Evolutionary conservation across 2,113 vertebrate genomes (phyloP).

Genomic region (Ptilorrhoa leucosticta): DNA sequence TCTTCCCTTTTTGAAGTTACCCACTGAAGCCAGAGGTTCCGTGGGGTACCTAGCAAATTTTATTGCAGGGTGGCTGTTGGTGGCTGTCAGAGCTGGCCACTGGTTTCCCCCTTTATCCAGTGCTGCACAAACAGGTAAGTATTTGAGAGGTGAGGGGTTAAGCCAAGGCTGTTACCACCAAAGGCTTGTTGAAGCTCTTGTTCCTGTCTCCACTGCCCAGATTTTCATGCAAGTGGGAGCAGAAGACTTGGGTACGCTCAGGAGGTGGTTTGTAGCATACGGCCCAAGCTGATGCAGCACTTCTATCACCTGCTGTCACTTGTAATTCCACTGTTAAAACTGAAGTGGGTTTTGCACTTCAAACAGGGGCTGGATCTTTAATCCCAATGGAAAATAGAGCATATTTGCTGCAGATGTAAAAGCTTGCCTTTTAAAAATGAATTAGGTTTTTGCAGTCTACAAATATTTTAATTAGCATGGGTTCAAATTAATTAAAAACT

Average conservation of each 20-base stretch:
- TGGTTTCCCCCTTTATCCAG: not conserved
- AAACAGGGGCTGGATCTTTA: not conserved
- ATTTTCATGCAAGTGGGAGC: not conserved
- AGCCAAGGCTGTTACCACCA: not conserved
- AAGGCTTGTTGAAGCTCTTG: not conserved
- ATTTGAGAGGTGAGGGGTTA: not conserved
- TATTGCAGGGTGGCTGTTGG: not conserved
- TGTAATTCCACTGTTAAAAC: not conserved
- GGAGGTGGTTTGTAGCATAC: not conserved
- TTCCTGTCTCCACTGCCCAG: not conserved
- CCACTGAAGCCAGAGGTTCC: not conserved
- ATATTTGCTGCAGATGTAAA: not conserved
- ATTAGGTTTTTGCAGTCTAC: not conserved
- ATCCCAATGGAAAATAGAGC: not conserved
- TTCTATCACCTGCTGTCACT: not conserved
- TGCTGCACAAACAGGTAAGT: not conserved
- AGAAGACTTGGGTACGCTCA: not conserved
- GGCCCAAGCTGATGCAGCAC: rapidly evolving
- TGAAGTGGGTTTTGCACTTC: not conserved
- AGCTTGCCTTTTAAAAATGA: not conserved
- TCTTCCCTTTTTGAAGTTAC: not conserved
- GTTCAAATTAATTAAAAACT: slow-evolving; percentile 38
- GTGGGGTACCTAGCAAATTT: not conserved
- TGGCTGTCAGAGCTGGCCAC: not conserved
- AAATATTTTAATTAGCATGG: slow-evolving; percentile 32